Evolutionary conservation across 1,140 invertebrate genomes (phyloP).

Genomic region (Lordiphosa stackelbergi): DNA sequence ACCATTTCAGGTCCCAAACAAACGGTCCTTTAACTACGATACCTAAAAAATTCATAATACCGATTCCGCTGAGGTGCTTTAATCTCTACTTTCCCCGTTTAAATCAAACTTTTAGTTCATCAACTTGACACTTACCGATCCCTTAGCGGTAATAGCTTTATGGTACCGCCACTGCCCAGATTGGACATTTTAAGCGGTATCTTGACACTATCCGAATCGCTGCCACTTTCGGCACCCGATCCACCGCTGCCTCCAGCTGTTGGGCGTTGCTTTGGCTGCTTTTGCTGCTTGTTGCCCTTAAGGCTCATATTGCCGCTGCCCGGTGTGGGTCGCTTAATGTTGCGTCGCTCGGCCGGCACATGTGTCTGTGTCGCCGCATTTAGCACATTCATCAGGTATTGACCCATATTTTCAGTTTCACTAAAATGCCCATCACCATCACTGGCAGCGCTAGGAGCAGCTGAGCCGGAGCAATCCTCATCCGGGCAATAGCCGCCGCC

Average conservation of each 20-base stretch:
- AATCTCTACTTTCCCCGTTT: too few species aligned
- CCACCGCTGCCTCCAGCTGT: slow-evolving; percentile 77
- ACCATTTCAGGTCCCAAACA: too few species aligned
- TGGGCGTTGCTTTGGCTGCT: slow-evolving; percentile 51
- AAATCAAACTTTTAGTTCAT: too few species aligned
- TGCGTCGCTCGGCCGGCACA: slow-evolving; percentile 74
- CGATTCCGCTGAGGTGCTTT: too few species aligned
- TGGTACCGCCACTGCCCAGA: slow-evolving; percentile 55
- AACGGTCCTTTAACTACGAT: too few species aligned
- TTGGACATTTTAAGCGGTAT: slow-evolving; percentile 78
- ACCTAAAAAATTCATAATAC: too few species aligned
- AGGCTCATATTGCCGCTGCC: slow-evolving; percentile 61
- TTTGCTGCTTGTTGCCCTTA: slow-evolving; percentile 28
- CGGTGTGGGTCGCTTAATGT: slow-evolving; percentile 68
- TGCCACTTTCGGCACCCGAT: slow-evolving; percentile 73
- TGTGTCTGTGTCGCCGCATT: slow-evolving; percentile 49
- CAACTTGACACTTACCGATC: slow-evolving; percentile 79
- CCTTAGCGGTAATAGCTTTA: slow-evolving; percentile 78
- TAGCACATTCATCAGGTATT: slow-evolving; percentile 73
- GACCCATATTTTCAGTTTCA: slow-evolving; percentile 78
- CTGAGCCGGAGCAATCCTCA: slow-evolving; percentile 46
- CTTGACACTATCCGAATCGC: slow-evolving; percentile 82
- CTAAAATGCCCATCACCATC: slow-evolving; percentile 78
- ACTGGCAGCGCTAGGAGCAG: slow-evolving; percentile 44
- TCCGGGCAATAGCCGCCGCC: slow-evolving; percentile 49